phyloP scores from a whole-genome alignment of 2,888 invertebrate species.

The Scaptomyza cyrtandrae region DNA sequence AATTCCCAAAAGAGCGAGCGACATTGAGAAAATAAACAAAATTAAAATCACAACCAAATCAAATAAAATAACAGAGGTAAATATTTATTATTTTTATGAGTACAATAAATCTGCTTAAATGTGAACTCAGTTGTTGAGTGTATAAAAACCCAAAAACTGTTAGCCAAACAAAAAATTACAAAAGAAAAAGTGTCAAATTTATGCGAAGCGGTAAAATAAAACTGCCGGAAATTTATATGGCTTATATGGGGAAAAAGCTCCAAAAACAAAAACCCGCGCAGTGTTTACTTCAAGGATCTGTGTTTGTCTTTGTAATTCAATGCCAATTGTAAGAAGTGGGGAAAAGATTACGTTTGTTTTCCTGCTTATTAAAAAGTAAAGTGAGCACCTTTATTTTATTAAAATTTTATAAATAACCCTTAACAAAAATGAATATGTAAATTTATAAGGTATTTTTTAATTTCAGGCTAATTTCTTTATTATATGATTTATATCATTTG shows the following conservation, averaged over 20 bases:
- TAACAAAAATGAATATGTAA: not conserved
- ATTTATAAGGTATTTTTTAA: not conserved
- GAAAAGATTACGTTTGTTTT: slow-evolving; percentile 12
- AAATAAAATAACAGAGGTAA: slow-evolving; percentile 49
- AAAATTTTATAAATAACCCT: not conserved
- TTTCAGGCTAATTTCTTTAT: not conserved
- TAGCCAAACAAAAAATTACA: slow-evolving; percentile 28
- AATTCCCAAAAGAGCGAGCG: not conserved
- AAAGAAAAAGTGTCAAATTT: slow-evolving; percentile 50
- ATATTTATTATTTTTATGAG: slow-evolving; percentile 60
- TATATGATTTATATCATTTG: not conserved
- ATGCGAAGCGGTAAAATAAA: slow-evolving; percentile 68
- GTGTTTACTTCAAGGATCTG: slow-evolving; percentile 55
- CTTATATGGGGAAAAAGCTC: slow-evolving; percentile 54
- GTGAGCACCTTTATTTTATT: no score
- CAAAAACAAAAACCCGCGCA: slow-evolving; percentile 40
- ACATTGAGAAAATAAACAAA: slow-evolving; percentile 23
- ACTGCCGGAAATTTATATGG: slow-evolving; percentile 75
- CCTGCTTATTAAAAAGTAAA: slow-evolving; percentile 12
- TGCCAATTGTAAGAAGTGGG: slow-evolving; percentile 28
- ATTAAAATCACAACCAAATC: slow-evolving; percentile 10
- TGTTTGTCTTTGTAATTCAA: slow-evolving; percentile 55
- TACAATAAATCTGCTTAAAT: slow-evolving; percentile 58
- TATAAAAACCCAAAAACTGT: slow-evolving; percentile 23
- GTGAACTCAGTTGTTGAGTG: slow-evolving; percentile 45